Percentiles rank a stretch among this genome's conserved stretches.
These are phyloP conservation scores for Vanessa tameamea DNA, from an alignment of 1,140 invertebrate genomes.

Conservation along the genomic window DNA sequence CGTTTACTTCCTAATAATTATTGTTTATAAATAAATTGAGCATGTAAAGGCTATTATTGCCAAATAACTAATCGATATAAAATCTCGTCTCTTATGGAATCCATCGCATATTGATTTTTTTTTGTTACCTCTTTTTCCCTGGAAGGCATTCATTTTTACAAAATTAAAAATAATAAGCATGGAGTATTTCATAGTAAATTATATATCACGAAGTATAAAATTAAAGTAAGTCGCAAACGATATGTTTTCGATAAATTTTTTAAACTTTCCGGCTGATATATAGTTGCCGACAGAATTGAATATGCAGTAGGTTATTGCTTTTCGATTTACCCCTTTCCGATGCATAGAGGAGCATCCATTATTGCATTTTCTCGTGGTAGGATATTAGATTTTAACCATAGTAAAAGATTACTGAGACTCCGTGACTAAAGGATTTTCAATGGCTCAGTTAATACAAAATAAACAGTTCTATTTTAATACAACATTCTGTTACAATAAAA, in stretches of 20 bases:
- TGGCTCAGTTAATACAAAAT: not conserved
- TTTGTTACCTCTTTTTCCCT: too few species aligned
- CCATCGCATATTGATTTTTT: too few species aligned
- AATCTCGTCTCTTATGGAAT: too few species aligned
- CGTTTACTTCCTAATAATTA: too few species aligned
- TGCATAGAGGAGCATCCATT: not conserved
- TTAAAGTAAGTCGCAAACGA: too few species aligned
- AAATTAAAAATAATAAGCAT: too few species aligned
- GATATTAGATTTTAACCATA: not conserved
- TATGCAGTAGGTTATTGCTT: slow-evolving; percentile 12
- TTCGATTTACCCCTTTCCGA: slow-evolving; percentile 9
- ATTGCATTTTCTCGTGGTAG: slow-evolving; percentile 8
- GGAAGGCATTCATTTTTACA: too few species aligned
- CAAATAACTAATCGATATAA: too few species aligned
- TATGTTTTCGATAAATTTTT: not conserved
- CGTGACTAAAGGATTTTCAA: not conserved
- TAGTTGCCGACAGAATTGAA: not conserved
- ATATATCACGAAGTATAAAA: too few species aligned
- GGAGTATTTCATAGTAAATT: too few species aligned
- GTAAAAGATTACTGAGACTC: not conserved
- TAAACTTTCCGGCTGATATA: not conserved
- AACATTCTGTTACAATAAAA: not conserved
- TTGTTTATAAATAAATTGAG: too few species aligned
- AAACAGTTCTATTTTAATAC: not conserved
- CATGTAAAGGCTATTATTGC: too few species aligned